These are phyloP conservation scores for Aphrocallistes beatrix DNA, from an alignment of 37 sponge, comb jelly and placozoan genomes.

Conservation along the genomic window DNA sequence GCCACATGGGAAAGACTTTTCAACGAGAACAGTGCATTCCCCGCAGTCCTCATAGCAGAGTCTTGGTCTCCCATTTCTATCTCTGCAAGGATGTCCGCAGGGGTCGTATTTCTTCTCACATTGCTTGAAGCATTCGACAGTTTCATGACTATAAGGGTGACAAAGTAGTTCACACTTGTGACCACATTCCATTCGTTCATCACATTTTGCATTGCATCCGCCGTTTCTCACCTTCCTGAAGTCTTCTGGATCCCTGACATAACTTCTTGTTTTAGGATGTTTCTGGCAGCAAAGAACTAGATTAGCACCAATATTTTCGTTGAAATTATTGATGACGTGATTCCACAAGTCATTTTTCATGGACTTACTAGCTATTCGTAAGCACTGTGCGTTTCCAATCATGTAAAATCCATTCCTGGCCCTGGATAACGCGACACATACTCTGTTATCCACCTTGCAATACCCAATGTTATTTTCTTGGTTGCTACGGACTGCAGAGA, in stretches of 20 bases:
- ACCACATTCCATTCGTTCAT: not conserved
- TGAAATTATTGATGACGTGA: not conserved
- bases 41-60: not conserved
- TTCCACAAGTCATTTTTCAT: not conserved
- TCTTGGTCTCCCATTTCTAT: not conserved
- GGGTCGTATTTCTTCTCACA: not conserved
- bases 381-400: not conserved
- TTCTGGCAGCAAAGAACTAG: not conserved
- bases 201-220: not conserved
- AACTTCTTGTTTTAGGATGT: not conserved
- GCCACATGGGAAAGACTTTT: not conserved
- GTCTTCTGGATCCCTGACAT: not conserved
- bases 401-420: not conserved
- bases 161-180: not conserved
- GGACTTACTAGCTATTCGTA: not conserved
- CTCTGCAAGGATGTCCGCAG: not conserved
- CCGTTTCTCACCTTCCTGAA: not conserved
- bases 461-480: not conserved
- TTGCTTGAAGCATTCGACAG: not conserved
- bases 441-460: not conserved
- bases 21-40: not conserved
- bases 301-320: not conserved
- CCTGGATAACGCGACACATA: slow-evolving; percentile 14
- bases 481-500: slow-evolving; percentile 15
- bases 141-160: not conserved